Percentiles rank a stretch among this genome's conserved stretches.
These are phyloP conservation scores for Florisuga fusca DNA, from an alignment of 2,797 vertebrate genomes.

Conservation along the genomic window DNA sequence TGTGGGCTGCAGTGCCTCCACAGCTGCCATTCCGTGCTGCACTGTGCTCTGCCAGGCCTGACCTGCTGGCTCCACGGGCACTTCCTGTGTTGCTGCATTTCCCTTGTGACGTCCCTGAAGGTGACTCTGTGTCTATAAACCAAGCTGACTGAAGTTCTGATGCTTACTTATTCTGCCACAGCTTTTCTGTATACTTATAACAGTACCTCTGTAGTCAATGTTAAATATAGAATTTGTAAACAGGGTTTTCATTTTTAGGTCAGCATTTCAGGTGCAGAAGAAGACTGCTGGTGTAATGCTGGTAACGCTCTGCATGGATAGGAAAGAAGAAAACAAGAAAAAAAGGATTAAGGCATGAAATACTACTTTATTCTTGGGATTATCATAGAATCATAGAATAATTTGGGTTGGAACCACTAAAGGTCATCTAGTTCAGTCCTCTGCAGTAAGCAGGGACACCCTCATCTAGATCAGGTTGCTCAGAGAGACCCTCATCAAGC, in stretches of 20 bases:
- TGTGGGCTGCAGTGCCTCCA: background rate
- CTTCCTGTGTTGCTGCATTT: background rate
- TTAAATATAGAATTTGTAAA: background rate
- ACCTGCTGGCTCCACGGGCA: background rate
- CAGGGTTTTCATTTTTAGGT: background rate
- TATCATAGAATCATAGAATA: background rate
- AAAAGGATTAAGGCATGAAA: background rate
- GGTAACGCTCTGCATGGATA: background rate
- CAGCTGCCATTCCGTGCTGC: background rate
- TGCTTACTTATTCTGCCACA: background rate
- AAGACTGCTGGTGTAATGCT: background rate
- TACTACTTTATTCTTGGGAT: background rate
- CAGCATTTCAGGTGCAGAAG: background rate
- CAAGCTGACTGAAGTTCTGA: rapidly evolving
- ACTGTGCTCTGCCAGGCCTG: rapidly evolving
- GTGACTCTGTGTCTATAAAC: background rate
- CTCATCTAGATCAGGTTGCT: no score
- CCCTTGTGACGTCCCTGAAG: background rate
- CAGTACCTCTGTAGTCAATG: background rate
- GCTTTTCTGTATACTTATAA: background rate
- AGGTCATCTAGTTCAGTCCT: background rate
- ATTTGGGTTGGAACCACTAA: no score
- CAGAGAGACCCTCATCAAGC: no score
- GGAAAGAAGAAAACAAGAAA: background rate
- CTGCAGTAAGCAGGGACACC: no score